Conservation (phyloP, 2,888 invertebrate genomes). For the Villa cingulata region DNA sequence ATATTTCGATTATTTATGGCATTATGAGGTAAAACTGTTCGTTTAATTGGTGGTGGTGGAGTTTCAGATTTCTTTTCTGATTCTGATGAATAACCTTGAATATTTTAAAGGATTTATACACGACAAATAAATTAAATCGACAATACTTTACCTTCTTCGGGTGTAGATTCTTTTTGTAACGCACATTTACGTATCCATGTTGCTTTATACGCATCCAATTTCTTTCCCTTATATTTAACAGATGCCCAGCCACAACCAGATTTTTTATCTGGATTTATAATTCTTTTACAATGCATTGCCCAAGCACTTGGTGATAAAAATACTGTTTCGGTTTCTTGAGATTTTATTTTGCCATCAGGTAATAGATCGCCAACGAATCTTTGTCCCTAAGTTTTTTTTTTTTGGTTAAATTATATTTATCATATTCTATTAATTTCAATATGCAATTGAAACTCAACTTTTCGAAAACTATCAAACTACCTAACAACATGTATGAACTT, state of each 20-base stretch:
- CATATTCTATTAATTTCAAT: no score
- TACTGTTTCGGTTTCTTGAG: constrained; percentile 74
- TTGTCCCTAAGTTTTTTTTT: constrained; percentile 52
- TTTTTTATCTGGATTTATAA: constrained; percentile 81
- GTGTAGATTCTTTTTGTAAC: constrained; percentile 40
- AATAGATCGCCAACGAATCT: constrained; percentile 78
- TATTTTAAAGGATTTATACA: no score
- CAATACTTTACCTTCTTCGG: constrained; percentile 17
- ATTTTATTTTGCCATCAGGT: constrained; percentile 75
- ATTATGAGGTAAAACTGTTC: constrained; percentile 61
- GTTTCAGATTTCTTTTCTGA: constrained; percentile 47
- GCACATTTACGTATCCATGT: constrained; percentile 64
- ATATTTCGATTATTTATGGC: constrained; percentile 59
- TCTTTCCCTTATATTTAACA: constrained; percentile 74
- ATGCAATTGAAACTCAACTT: no score
- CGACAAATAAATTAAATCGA: no score
- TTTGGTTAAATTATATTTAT: constrained; percentile 1
- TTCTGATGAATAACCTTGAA: constrained; percentile 38
- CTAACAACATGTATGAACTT: no score
- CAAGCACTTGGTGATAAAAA: constrained; percentile 85
- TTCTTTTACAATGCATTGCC: constrained; percentile 84
- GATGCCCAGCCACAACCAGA: constrained; percentile 91
- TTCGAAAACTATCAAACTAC: no score
- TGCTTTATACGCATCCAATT: constrained; percentile 78
- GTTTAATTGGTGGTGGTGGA: constrained; percentile 45